A percentile compares a stretch with the other conserved stretches of the same genome.
These are phyloP conservation scores for Athrips mouffetella DNA, from an alignment of 2,888 invertebrate species.

Conservation along the genomic window DNA sequence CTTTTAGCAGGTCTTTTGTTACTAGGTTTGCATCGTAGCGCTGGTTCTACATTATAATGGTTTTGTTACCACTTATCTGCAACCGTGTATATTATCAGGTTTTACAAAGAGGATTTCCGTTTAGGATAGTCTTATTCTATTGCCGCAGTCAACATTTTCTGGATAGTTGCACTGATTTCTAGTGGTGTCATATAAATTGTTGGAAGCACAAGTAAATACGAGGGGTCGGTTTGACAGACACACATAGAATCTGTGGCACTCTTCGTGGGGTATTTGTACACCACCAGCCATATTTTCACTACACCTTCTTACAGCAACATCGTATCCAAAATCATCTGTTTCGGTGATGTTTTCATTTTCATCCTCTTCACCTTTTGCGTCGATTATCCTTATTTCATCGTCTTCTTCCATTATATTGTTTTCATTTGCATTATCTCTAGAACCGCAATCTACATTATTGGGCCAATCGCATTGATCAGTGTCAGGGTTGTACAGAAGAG, in stretches of 20 bases:
- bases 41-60: too few relatives aligned
- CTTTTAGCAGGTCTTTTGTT: too few relatives aligned
- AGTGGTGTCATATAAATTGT: background rate
- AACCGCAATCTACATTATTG: constrained; percentile 30
- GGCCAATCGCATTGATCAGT: constrained; percentile 37
- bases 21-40: too few relatives aligned
- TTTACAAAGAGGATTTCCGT: too few relatives aligned
- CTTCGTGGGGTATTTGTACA: constrained; percentile 29
- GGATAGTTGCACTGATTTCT: constrained; percentile 16
- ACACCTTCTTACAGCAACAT: background rate
- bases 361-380: background rate
- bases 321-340: background rate
- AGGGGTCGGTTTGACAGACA: constrained; percentile 30
- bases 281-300: background rate
- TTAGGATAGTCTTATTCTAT: too few relatives aligned
- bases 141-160: constrained; percentile 15
- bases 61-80: too few relatives aligned
- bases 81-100: too few relatives aligned
- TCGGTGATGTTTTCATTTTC: background rate
- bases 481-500: constrained; percentile 18
- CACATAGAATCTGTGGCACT: constrained; percentile 40
- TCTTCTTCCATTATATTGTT: constrained; percentile 7
- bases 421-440: constrained; percentile 24
- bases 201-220: constrained; percentile 22
- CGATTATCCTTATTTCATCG: background rate